Evolutionary conservation across 2,113 vertebrate species (phyloP).

Genomic region (Corythaixoides concolor): DNA sequence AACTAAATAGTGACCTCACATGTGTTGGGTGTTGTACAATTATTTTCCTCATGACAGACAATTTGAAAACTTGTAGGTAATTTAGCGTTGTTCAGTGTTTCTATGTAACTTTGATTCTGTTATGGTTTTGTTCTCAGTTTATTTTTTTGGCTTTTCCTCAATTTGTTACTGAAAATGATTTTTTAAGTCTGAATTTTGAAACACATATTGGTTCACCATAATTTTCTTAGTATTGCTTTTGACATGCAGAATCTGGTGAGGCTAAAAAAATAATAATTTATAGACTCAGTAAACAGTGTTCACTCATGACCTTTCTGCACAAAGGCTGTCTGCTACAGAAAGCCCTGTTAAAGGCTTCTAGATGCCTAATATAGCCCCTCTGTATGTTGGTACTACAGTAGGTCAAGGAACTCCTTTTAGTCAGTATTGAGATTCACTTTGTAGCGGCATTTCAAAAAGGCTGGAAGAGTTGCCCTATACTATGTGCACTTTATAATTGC

Average conservation of each 20-base stretch:
- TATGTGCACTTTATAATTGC: background rate
- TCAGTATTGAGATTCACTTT: conserved; percentile 22
- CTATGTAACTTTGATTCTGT: background rate
- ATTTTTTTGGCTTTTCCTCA: background rate
- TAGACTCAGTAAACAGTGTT: conserved; percentile 50
- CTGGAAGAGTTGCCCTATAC: background rate
- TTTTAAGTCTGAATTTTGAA: conserved; percentile 7
- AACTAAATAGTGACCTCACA: background rate
- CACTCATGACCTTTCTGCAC: conserved; percentile 51
- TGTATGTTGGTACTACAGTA: conserved; percentile 37
- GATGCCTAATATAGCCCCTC: conserved; percentile 36
- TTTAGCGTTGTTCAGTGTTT: background rate
- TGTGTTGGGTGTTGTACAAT: background rate
- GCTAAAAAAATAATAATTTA: conserved; percentile 36
- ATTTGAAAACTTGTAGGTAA: background rate
- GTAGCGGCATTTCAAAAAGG: conserved; percentile 17
- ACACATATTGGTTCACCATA: background rate
- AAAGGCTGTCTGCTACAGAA: conserved; percentile 51
- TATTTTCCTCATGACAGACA: background rate
- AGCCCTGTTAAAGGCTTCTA: conserved; percentile 45
- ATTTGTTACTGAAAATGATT: background rate
- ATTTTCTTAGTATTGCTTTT: background rate
- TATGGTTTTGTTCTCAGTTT: background rate
- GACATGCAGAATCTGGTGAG: conserved; percentile 22
- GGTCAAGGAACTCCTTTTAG: conserved; percentile 63